Evolutionary conservation across 2,797 vertebrate species (phyloP).

Genomic region (Cephalopachus bancanus): DNA sequence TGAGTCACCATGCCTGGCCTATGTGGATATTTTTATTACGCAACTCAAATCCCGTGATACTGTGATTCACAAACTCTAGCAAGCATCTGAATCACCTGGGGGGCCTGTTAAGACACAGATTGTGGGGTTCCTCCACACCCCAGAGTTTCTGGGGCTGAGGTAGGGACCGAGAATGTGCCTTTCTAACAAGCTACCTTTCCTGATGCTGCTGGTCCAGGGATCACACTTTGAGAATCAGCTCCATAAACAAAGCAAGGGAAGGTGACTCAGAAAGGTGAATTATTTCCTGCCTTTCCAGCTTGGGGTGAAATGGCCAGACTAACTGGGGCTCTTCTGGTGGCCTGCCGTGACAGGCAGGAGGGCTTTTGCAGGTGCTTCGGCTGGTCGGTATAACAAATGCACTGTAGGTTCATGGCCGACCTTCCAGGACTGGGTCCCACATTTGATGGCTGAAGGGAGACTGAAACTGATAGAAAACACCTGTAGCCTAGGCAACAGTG

Average conservation of each 20-base stretch:
- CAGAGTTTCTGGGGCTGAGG: neutral
- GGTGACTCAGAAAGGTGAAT: neutral
- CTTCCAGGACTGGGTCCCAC: neutral
- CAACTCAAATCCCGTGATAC: neutral
- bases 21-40: neutral
- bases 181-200: neutral
- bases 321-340: neutral
- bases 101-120: neutral
- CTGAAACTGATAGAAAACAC: neutral
- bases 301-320: neutral
- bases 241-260: neutral
- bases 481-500: conserved; percentile 19
- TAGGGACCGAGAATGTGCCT: neutral
- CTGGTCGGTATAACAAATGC: neutral
- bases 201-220: too few species aligned
- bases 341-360: neutral
- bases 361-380: neutral
- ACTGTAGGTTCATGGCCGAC: too few species aligned
- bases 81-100: neutral
- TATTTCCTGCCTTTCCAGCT: neutral
- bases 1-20: too few species aligned
- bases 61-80: neutral
- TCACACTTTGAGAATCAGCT: neutral
- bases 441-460: neutral
- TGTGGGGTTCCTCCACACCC: neutral